A percentile compares a stretch with the other conserved stretches of the same genome.
phyloP scores from a whole-genome alignment of 2,113 vertebrate species.

The Clupea harengus region DNA sequence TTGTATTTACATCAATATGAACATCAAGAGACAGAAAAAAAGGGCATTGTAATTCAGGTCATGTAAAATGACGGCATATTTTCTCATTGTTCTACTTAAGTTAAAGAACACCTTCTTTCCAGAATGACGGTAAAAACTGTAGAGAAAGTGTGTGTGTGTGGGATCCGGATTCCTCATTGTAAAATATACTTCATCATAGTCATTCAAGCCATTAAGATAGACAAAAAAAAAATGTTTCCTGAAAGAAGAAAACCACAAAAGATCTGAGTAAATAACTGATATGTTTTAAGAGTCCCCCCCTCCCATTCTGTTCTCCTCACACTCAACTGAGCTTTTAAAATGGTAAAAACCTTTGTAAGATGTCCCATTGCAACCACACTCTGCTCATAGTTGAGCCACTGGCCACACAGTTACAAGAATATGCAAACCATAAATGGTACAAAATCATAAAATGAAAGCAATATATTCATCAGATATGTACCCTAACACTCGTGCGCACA shows the following conservation, averaged over 20 bases:
- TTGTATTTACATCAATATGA: slow-evolving; percentile 98
- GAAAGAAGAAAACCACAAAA: slow-evolving; percentile 55
- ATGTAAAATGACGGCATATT: slow-evolving; percentile 71
- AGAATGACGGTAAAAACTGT: slow-evolving; percentile 37
- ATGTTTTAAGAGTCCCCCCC: slow-evolving; percentile 40
- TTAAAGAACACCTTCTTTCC: slow-evolving; percentile 43
- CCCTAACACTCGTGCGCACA: slow-evolving; percentile 53
- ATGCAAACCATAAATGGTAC: slow-evolving; percentile 42
- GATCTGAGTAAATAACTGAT: slow-evolving; percentile 52
- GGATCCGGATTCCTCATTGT: slow-evolving; percentile 48
- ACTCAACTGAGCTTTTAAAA: neutral
- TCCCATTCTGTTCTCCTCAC: neutral
- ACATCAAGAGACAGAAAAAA: slow-evolving; percentile 80
- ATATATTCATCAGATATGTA: slow-evolving; percentile 63
- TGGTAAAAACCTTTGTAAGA: neutral
- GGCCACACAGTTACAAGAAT: slow-evolving; percentile 42
- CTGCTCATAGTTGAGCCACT: slow-evolving; percentile 26
- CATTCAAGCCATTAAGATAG: slow-evolving; percentile 58
- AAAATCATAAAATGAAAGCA: slow-evolving; percentile 56
- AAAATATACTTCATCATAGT: slow-evolving; percentile 61
- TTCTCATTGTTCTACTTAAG: slow-evolving; percentile 54
- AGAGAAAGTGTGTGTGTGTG: slow-evolving; percentile 33
- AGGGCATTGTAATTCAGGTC: slow-evolving; percentile 80
- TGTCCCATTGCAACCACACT: slow-evolving; percentile 4
- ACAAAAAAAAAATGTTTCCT: slow-evolving; percentile 58